Evolutionary conservation across 2,113 vertebrate genomes (phyloP), one percentile per base, ranked within the genome.

Genomic region (Gadus chalcogrammus): DNA sequence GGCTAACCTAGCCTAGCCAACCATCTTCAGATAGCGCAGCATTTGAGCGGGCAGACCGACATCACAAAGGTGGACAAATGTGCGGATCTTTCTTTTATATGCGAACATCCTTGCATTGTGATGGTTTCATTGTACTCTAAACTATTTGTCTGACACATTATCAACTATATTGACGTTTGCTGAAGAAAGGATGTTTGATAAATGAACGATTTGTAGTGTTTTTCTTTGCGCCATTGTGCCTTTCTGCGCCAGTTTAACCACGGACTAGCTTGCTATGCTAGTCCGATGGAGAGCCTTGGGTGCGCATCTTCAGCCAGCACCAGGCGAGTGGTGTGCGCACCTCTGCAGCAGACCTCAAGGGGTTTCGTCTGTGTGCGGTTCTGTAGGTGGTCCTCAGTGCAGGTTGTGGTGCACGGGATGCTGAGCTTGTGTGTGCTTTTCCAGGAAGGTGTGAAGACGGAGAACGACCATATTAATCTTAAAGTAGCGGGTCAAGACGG

Each of bases 401-500:
- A 4, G 24, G 13, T 3, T 27, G 63, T 38, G 42, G 31, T 7
- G 31, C 31, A 35, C 6, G 31, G 31, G 31, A 35, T 35, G 31
- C 31, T 48, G 42, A 12, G 9, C 12, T 7, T 64, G n/a, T 80
- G 48, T 75, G 58, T 79, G 15, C 4, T 3, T 58, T 58, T 82
- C 73, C 86, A 94, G 95, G 94, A 94, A 84, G 91, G 93, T 16
- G 94, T 95, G 77, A 94, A 95, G 91, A 94, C 92, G 0, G 95
- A 96, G 88, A 95, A 94, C 0, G 95, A 97, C 67, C 94, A 94
- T 84, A 94, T 96, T 77, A 95, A 94, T 79, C 92, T 98, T 53
- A 98, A 95, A 74, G 95, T 95, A 63, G 93, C 92, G 0, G 94
- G 93, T 24, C 94, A 95, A 87, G 95, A 95, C 67, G 95, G 95